Conservation (phyloP, 2,797 vertebrate species). For the Myiotriccus ornatus region DNA sequence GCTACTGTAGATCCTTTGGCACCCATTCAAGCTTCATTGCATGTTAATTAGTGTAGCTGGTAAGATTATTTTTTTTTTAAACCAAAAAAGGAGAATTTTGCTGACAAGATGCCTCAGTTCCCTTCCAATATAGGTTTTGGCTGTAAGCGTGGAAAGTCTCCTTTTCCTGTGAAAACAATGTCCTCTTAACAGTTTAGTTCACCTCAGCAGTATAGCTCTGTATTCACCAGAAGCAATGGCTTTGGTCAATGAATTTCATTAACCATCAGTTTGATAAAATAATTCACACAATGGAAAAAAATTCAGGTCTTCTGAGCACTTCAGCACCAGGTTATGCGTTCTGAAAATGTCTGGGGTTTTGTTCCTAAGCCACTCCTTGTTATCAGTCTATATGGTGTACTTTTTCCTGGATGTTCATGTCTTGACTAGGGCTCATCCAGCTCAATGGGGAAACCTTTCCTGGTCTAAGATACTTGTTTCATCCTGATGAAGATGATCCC, state of each 20-base stretch:
- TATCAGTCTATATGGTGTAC: neutral
- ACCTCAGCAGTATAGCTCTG: neutral
- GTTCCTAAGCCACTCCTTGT: neutral
- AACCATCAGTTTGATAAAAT: neutral
- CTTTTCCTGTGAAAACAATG: neutral
- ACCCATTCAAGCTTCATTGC: constrained; percentile 13
- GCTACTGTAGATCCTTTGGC: constrained; percentile 47
- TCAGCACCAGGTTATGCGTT: neutral
- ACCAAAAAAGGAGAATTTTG: neutral
- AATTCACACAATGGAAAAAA: neutral
- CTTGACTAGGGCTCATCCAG: neutral
- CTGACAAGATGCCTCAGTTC: constrained; percentile 14
- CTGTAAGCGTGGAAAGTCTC: neutral
- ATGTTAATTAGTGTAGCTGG: constrained; percentile 40
- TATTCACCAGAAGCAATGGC: neutral
- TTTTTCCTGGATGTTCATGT: neutral
- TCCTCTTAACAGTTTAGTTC: neutral
- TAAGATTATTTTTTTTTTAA: neutral
- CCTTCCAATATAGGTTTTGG: neutral
- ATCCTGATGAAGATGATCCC: neutral
- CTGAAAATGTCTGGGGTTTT: neutral
- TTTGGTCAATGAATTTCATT: neutral
- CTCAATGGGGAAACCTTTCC: neutral
- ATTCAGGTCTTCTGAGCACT: neutral
- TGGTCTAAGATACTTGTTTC: neutral